Evolutionary conservation across 2,113 vertebrate species (phyloP).

Genomic region (Caracal caracal): DNA sequence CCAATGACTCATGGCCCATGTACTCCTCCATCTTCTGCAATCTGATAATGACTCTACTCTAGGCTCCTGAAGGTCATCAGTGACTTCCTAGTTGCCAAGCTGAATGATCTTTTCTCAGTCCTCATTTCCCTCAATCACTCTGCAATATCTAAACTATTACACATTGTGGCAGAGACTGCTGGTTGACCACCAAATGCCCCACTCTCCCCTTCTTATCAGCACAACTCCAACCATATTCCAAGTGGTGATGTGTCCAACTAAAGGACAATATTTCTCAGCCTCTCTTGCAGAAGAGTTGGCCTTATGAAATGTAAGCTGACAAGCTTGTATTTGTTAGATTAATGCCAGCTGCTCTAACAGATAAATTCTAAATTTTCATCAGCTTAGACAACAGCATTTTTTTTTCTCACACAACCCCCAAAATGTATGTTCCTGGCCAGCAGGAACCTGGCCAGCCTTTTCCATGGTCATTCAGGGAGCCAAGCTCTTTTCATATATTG

Average conservation of each 20-base stretch:
- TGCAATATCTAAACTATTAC: background rate
- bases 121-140: background rate
- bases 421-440: background rate
- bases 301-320: background rate
- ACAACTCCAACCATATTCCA: background rate
- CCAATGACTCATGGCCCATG: background rate
- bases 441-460: background rate
- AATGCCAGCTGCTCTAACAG: background rate
- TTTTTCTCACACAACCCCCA: background rate
- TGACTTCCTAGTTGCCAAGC: slow-evolving; percentile 7
- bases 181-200: background rate
- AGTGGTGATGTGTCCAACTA: background rate
- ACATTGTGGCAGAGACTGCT: background rate
- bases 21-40: background rate
- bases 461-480: background rate
- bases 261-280: background rate
- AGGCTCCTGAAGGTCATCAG: slow-evolving; percentile 50
- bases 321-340: background rate
- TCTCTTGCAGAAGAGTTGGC: background rate
- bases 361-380: slow-evolving; percentile 27
- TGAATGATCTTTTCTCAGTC: background rate
- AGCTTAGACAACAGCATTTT: background rate
- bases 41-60: slow-evolving; percentile 21
- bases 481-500: background rate
- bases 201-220: background rate